Evolutionary conservation across 2,797 vertebrate species (phyloP), one percentile per base, ranked within the genome.

Genomic region (Lemur catta): DNA sequence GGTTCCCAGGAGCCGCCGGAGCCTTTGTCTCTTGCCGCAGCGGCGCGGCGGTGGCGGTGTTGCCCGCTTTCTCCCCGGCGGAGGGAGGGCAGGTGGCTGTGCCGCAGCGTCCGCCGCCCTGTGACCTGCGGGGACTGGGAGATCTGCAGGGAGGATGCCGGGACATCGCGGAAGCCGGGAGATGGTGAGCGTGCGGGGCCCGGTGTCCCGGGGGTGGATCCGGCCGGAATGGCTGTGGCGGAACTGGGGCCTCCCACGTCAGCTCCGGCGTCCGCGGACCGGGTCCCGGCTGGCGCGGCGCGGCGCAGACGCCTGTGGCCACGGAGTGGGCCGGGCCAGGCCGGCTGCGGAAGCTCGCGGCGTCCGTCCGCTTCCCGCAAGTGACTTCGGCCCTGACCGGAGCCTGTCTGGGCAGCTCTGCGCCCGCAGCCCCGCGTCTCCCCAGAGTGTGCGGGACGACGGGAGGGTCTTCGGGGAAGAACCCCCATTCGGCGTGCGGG

Each of bases 1-100:
- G 28, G 41, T 22, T 57, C 43, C 26, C 13, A 57, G 55, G 55
- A 57, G 8, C 22, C 2, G 26, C 28, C 43, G 26, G 28, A 7
- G 14, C 7, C 71, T 17, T 57, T 43, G 15, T 46, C 14, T 55
- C 14, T 14, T 17, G 13, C 4, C 26, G 55, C 2, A 55, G 52
- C 71, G 2, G 8, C 26, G 4, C 8, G 28, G 7, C 13, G 6
- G 7, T 12, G 0, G 14, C 14, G 0, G 26, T 14, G 41, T 38
- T 3, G 2, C 20, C 41, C 10, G 28, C 41, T 46, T 17, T 74
- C 26, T 46, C 41, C 71, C 30, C 15, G 4, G 15, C 15, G 30
- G 26, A 8, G 4, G 28, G 59, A 63, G 28, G 59, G 26, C 57
- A 14, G 28, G 30, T 61, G 59, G 6, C 26, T 30, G 41, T 28